Base-by-base conservation (phyloP, 1,140 invertebrate species). In the Scaptomyza pallida region DNA sequence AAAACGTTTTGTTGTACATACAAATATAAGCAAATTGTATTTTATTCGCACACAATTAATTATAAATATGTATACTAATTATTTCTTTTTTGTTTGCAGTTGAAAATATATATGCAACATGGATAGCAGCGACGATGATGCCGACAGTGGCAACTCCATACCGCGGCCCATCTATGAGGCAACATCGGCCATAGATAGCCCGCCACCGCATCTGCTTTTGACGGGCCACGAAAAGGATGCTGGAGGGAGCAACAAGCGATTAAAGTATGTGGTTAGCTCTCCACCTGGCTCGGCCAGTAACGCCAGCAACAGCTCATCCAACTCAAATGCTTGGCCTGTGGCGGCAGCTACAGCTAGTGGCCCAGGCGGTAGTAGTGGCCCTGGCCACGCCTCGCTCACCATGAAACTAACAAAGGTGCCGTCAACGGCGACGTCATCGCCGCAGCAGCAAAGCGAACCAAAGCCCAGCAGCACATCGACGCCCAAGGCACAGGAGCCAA, bases 81-180 rank as follows among this genome's bases (percentile, higher is more conserved):
- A 23, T 54, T 23, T 54, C 2, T 13, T 15, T 52, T 41, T 23
- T 0, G 5, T 33, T 47, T 17, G 9, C 26, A 59, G 56, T 8
- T n/a, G 19, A 47, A 13, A n/a, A 59, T 12, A n/a, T 10, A 13
- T 10, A 13, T 0, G 3, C n/a, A 16, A 63, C 40, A 73, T 77
- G 40, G 85, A 89, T 43, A 89, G 78, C 48, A 81, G 64, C 45
- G 80, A 80, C 50, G 82, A 80, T 67, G 80, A 73, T 65, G 12
- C 12, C 12, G 89, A 90, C 35, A 90, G 89, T 50, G 43, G 59
- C 17, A 81, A 83, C 45, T 90, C 89, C 5, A 89, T 90, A 62
- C 89, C 89, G 48, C 78, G 81, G 23, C 89, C 89, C 30, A 75
- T 69, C 50, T 90, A 83, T 54, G 89, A 90, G 51, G 81, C 80